Conservation (phyloP, 2,888 invertebrate species). For the Drosophila greeni region DNA sequence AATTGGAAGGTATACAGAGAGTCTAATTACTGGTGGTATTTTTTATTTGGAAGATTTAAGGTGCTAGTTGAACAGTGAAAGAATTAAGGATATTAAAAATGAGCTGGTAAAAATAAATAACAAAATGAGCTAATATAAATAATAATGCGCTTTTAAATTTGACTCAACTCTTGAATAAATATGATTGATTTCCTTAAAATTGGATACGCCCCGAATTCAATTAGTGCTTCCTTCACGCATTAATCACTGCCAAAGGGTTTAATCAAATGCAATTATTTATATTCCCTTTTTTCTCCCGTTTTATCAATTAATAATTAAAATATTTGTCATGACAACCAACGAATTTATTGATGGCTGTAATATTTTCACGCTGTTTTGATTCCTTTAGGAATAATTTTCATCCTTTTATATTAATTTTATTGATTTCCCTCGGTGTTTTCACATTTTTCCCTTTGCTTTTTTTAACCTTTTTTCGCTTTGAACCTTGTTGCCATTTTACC, state of each 20-base stretch:
- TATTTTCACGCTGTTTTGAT: not conserved
- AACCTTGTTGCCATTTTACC: constrained; percentile 3
- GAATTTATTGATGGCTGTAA: not conserved
- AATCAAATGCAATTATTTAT: not conserved
- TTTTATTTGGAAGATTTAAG: not conserved
- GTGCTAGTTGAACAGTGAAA: not conserved
- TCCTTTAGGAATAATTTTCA: not conserved
- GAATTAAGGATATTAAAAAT: not conserved
- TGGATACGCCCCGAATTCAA: not conserved
- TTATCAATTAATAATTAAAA: not conserved
- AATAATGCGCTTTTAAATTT: no score
- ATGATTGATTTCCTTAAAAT: not conserved
- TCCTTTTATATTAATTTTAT: constrained; percentile 1
- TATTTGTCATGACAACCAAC: constrained; percentile 5
- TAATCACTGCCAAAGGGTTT: not conserved
- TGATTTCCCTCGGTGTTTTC: constrained; percentile 8
- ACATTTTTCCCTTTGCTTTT: not conserved
- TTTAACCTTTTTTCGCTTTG: not conserved
- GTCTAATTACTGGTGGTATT: not conserved
- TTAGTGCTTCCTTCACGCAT: not conserved
- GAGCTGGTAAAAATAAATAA: no score
- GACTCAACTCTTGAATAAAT: no score
- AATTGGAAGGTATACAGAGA: not conserved
- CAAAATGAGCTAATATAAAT: no score
- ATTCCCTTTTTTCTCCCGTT: not conserved